Evolutionary conservation across 2,888 invertebrate species (phyloP).

Genomic region (Caenorhabditis sp.): DNA sequence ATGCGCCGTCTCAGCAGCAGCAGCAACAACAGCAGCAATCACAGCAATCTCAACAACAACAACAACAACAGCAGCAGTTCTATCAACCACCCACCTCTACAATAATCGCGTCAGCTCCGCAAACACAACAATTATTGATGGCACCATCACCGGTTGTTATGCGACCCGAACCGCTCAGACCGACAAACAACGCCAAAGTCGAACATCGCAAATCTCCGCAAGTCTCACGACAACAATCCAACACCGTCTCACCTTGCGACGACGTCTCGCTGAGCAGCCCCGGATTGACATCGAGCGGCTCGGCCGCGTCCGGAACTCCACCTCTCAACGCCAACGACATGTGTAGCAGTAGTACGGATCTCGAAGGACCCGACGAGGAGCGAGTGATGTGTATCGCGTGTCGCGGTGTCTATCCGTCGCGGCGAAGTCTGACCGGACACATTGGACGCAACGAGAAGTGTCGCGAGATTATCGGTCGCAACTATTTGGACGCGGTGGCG

Average conservation of each 20-base stretch:
- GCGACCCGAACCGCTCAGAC: slow-evolving; percentile 12
- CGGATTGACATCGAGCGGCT: slow-evolving; percentile 33
- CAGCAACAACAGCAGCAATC: slow-evolving; percentile 9
- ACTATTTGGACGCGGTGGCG: slow-evolving; percentile 59
- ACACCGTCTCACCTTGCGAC: slow-evolving; percentile 32
- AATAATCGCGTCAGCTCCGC: neutral
- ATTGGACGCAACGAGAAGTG: slow-evolving; percentile 67
- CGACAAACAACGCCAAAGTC: neutral
- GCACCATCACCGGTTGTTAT: neutral
- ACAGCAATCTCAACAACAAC: neutral
- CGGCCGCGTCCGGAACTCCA: slow-evolving; percentile 35
- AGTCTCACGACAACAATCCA: slow-evolving; percentile 25
- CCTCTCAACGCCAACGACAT: slow-evolving; percentile 16
- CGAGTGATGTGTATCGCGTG: slow-evolving; percentile 64
- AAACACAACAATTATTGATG: neutral
- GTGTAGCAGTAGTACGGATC: slow-evolving; percentile 12
- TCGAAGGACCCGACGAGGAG: slow-evolving; percentile 46
- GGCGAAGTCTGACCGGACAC: slow-evolving; percentile 63
- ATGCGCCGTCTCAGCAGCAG: slow-evolving; percentile 8
- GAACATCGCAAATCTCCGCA: slow-evolving; percentile 20
- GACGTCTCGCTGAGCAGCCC: slow-evolving; percentile 34
- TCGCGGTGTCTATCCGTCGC: slow-evolving; percentile 62
- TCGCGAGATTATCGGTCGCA: slow-evolving; percentile 59
- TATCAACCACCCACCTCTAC: neutral
- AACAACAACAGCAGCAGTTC: neutral